Evolutionary conservation across 1,140 invertebrate genomes (phyloP).

Genomic region (Sitophilus oryzae): DNA sequence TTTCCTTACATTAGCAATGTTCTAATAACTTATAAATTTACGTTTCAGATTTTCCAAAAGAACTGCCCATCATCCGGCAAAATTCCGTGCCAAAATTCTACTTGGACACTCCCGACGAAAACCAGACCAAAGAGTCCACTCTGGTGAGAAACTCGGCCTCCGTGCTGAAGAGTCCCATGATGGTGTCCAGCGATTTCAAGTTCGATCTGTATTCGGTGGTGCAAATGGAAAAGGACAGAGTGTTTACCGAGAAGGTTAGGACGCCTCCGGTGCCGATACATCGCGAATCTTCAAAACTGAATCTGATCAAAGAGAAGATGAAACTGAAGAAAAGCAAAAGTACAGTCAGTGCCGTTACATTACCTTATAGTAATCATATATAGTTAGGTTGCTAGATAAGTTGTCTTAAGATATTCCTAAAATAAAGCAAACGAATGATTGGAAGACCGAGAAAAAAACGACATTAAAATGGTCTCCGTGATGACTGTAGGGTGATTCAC

Average conservation of each 20-base stretch:
- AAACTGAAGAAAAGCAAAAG: slow-evolving; percentile 33
- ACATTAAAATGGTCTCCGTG: too few relatives aligned
- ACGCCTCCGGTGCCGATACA: slow-evolving; percentile 19
- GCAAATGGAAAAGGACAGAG: slow-evolving; percentile 30
- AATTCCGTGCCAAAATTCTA: slow-evolving; percentile 38
- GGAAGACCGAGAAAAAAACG: too few relatives aligned
- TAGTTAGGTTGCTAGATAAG: too few relatives aligned
- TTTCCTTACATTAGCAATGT: too few relatives aligned
- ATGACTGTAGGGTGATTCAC: too few relatives aligned
- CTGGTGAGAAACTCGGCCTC: slow-evolving; percentile 20
- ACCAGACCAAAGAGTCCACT: slow-evolving; percentile 21
- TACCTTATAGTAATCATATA: slow-evolving; percentile 28
- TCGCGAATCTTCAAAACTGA: slow-evolving; percentile 25
- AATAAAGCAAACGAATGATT: too few relatives aligned
- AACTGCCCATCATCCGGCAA: slow-evolving; percentile 35
- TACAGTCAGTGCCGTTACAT: slow-evolving; percentile 24
- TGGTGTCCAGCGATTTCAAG: slow-evolving; percentile 17
- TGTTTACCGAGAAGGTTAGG: not conserved
- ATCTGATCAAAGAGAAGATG: slow-evolving; percentile 31
- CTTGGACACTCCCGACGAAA: slow-evolving; percentile 33
- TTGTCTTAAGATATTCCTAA: too few relatives aligned
- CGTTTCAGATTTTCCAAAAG: slow-evolving; percentile 22
- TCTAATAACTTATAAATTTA: too few relatives aligned
- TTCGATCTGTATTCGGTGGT: slow-evolving; percentile 37
- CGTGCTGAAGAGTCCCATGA: slow-evolving; percentile 30